A percentile compares a stretch with the other conserved stretches of the same genome.
These are phyloP conservation scores for Stenopsyche tienmushanensis DNA, from an alignment of 1,140 invertebrate genomes.

Conservation along the genomic window DNA sequence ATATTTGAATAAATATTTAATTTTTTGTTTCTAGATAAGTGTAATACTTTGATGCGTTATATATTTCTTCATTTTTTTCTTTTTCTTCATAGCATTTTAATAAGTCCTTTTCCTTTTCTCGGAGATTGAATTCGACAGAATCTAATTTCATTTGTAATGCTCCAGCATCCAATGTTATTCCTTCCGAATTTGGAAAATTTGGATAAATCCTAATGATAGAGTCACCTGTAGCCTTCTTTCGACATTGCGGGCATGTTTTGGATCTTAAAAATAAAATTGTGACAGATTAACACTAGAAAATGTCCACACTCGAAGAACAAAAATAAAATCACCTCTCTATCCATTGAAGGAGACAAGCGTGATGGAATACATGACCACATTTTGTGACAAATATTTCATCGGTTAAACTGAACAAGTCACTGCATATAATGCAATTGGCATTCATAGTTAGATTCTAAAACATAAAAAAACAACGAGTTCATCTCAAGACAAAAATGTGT, in stretches of 20 bases:
- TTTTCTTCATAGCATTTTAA: conserved; percentile 16
- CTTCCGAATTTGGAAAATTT: conserved; percentile 49
- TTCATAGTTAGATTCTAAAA: conserved; percentile 49
- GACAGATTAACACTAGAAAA: background rate
- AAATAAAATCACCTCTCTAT: conserved; percentile 52
- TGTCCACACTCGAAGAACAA: too few species aligned
- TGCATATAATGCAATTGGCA: conserved; percentile 59
- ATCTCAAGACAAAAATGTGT: too few species aligned
- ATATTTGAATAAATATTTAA: background rate
- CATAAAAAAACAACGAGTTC: too few species aligned
- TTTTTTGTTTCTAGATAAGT: too few species aligned
- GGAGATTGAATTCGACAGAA: conserved; percentile 32
- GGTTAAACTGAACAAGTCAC: conserved; percentile 51
- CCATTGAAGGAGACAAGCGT: conserved; percentile 57
- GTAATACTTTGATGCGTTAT: conserved; percentile 9
- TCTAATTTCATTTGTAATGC: conserved; percentile 34
- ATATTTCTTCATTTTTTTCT: conserved; percentile 14
- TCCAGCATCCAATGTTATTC: conserved; percentile 36
- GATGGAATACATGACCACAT: conserved; percentile 62
- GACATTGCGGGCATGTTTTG: conserved; percentile 60
- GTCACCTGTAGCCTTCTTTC: conserved; percentile 50
- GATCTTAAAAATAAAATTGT: conserved; percentile 47
- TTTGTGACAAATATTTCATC: conserved; percentile 53
- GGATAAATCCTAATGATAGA: conserved; percentile 55
- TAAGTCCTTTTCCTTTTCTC: conserved; percentile 23